phyloP scores from a whole-genome alignment of 2,113 vertebrate species.

The Pituophis catenifer region DNA sequence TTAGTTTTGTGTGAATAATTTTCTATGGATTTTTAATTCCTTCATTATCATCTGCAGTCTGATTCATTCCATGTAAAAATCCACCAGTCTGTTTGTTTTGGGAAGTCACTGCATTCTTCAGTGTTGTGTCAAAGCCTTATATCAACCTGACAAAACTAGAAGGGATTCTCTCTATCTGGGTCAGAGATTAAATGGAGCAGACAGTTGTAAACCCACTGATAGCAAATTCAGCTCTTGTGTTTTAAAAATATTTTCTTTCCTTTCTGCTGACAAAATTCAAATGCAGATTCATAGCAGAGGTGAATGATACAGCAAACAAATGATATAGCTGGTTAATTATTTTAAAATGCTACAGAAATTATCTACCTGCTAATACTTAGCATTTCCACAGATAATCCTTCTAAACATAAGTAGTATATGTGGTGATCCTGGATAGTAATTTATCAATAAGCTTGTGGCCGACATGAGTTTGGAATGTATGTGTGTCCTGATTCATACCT shows the following conservation, averaged over 20 bases:
- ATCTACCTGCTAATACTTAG: neutral
- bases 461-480: neutral
- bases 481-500: neutral
- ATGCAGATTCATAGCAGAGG: neutral
- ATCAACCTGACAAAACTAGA: neutral
- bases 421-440: neutral
- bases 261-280: neutral
- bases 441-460: neutral
- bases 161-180: neutral
- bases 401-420: neutral
- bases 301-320: neutral
- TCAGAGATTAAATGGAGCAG: constrained; percentile 4
- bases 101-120: neutral
- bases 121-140: neutral
- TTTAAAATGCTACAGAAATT: neutral
- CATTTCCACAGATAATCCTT: neutral
- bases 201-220: neutral
- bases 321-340: neutral
- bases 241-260: neutral
- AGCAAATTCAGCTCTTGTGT: neutral
- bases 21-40: neutral
- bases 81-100: neutral
- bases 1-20: neutral
- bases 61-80: neutral
- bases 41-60: neutral